Evolutionary conservation across 2,888 invertebrate genomes (phyloP).

Genomic region (Operophtera brumata): DNA sequence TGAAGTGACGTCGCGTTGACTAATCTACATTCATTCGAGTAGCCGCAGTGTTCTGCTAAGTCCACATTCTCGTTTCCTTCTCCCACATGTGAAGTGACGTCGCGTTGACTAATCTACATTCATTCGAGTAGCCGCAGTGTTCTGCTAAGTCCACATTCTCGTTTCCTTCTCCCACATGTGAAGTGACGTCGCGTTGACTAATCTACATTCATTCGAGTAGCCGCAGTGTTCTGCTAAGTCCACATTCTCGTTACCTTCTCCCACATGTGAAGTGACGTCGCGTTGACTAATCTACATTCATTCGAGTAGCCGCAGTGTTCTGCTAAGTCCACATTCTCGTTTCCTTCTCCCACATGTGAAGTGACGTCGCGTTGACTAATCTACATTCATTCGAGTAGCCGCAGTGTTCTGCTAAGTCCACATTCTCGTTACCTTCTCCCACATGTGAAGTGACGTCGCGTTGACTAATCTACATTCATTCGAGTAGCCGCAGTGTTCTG

Average conservation of each 20-base stretch:
- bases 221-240: neutral
- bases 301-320: neutral
- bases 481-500: neutral
- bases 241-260: constrained; percentile 9
- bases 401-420: neutral
- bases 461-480: constrained; percentile 3
- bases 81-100: neutral
- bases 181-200: neutral
- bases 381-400: constrained; percentile 3
- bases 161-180: constrained; percentile 8
- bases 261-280: neutral
- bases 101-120: constrained; percentile 1
- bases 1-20: neutral
- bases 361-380: neutral
- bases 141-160: neutral
- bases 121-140: neutral
- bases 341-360: constrained; percentile 7
- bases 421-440: constrained; percentile 10
- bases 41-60: neutral
- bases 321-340: neutral
- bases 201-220: constrained; percentile 5
- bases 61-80: constrained; percentile 9
- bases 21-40: constrained; percentile 7
- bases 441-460: neutral
- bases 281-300: constrained; percentile 2